These are phyloP conservation scores for Mastacembelus armatus DNA, from an alignment of 2,797 vertebrate species.

Conservation along the genomic window DNA sequence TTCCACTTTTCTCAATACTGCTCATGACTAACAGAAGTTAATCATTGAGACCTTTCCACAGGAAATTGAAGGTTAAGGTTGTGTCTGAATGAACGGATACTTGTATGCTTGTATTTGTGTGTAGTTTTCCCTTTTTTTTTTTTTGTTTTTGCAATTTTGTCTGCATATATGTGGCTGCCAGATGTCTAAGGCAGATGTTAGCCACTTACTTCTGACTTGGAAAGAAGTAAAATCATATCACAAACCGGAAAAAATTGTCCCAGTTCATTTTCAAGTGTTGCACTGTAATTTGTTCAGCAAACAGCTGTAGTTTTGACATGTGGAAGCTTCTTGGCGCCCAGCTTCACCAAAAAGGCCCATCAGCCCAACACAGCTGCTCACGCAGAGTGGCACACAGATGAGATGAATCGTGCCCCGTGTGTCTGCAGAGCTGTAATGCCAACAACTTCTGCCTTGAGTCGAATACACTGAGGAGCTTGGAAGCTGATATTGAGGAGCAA, in stretches of 20 bases:
- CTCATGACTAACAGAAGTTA: constrained; percentile 32
- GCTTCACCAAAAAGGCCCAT: constrained; percentile 41
- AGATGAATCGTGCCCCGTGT: constrained; percentile 52
- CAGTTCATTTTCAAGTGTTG: background rate
- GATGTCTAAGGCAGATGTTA: constrained; percentile 3
- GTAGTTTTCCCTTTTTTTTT: background rate
- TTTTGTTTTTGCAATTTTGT: background rate
- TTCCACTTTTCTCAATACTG: constrained; percentile 4
- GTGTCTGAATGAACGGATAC: constrained; percentile 24
- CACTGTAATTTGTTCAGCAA: constrained; percentile 8
- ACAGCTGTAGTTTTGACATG: constrained; percentile 12
- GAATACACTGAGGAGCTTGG: constrained; percentile 34
- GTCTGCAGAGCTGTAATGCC: constrained; percentile 46
- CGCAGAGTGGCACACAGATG: constrained; percentile 39
- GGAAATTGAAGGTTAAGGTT: constrained; percentile 23
- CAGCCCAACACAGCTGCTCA: constrained; percentile 44
- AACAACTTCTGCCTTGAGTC: constrained; percentile 56
- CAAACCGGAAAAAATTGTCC: background rate
- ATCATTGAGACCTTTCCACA: constrained; percentile 1
- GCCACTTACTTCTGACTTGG: constrained; percentile 4
- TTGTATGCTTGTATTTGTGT: background rate
- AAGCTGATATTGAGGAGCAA: constrained; percentile 60
- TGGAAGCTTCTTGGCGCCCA: constrained; percentile 3
- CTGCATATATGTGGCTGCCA: background rate
- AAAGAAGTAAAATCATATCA: background rate